Evolutionary conservation across 2,113 vertebrate genomes (phyloP).

Genomic region (Dascyllus trimaculatus): DNA sequence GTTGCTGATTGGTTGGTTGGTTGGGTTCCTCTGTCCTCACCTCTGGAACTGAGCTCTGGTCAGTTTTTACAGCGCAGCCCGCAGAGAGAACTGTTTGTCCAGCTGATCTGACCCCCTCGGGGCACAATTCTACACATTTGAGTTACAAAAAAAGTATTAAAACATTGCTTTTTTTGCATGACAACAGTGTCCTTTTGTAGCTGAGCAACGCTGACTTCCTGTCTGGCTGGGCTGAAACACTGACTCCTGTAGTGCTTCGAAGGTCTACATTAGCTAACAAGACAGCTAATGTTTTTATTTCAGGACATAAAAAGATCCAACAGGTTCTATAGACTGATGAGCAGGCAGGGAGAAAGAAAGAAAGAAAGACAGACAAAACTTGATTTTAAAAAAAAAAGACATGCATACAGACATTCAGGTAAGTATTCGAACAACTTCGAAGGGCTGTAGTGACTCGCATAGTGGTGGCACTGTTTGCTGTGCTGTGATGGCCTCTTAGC

Average conservation of each 20-base stretch:
- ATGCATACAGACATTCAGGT: constrained; percentile 24
- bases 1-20: constrained; percentile 59
- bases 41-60: constrained; percentile 79
- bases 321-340: constrained; percentile 7
- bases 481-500: constrained; percentile 35
- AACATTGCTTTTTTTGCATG: background rate
- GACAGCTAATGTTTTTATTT: background rate
- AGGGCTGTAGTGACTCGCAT: constrained; percentile 24
- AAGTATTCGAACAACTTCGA: constrained; percentile 20
- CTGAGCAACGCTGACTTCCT: constrained; percentile 19
- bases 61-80: constrained; percentile 71
- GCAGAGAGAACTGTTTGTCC: constrained; percentile 33
- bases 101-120: constrained; percentile 17
- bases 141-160: background rate
- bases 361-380: constrained; percentile 34
- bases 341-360: constrained; percentile 17
- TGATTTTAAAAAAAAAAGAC: background rate
- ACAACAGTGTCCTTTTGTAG: background rate
- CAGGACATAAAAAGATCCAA: background rate
- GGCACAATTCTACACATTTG: background rate
- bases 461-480: constrained; percentile 40
- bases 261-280: constrained; percentile 47
- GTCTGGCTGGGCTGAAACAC: constrained; percentile 72
- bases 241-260: constrained; percentile 63
- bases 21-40: constrained; percentile 48